A percentile compares a stretch with the other conserved stretches of the same genome.
Evolutionary conservation across 2,888 invertebrate species (phyloP).

Genomic region (Psylliodes chrysocephalus): DNA sequence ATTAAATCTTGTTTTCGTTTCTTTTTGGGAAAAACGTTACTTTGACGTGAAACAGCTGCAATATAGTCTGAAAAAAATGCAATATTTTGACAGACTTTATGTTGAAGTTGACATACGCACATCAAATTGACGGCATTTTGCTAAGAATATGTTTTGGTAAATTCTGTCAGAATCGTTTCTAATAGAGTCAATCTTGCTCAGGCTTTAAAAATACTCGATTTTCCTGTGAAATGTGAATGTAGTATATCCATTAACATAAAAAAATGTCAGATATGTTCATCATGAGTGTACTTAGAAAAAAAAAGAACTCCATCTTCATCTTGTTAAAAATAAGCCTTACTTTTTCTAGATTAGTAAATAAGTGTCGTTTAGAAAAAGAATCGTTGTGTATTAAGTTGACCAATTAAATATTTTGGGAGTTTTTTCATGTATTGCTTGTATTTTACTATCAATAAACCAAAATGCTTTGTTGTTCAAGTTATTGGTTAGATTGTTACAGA

Average conservation of each 20-base stretch:
- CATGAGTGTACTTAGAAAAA: constrained; percentile 59
- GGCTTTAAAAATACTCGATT: constrained; percentile 33
- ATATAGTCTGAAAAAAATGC: too few relatives aligned
- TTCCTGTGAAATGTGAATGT: constrained; percentile 45
- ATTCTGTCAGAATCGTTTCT: constrained; percentile 11
- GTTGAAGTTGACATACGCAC: neutral
- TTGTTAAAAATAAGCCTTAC: constrained; percentile 45
- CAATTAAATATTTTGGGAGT: constrained; percentile 22
- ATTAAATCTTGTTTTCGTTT: neutral
- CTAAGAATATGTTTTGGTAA: neutral
- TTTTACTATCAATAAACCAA: too few relatives aligned
- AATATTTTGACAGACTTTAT: too few relatives aligned
- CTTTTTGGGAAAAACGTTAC: neutral
- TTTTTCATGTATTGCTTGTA: too few relatives aligned
- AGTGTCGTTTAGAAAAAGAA: constrained; percentile 3
- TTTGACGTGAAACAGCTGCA: too few relatives aligned
- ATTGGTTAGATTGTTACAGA: too few relatives aligned
- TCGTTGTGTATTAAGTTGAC: constrained; percentile 9
- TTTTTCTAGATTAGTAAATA: constrained; percentile 44
- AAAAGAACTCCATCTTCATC: constrained; percentile 47
- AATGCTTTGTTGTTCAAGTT: too few relatives aligned
- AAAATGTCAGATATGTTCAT: constrained; percentile 58
- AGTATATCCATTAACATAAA: constrained; percentile 43
- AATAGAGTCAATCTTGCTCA: constrained; percentile 20
- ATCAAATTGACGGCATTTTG: neutral